Base-by-base conservation (phyloP, 1,140 invertebrate genomes). In the Bursaphelenchus mucronatus region DNA sequence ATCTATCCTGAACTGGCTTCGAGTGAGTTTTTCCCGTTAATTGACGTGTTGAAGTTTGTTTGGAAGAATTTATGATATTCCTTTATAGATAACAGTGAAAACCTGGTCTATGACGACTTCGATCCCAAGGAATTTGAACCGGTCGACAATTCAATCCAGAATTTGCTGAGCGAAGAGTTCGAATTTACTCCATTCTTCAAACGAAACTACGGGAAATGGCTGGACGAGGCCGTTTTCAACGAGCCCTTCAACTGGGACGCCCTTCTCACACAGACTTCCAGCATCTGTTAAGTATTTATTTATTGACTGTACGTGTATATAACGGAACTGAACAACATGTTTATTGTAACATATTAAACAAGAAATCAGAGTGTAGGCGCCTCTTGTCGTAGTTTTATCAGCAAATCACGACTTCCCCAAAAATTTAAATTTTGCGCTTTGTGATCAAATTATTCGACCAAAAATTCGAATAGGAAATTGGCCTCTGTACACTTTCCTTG, bases 201-300 rank as follows among this genome's bases (percentile, higher is more conserved):
- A 45, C 61, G 89, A 70, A 92, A 97, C 82, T 98, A 98, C 83
- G 90, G 94, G 79, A 81, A 90, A 10, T 99, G 95, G 95, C 83
- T 98, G 30, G 89, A 97, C 75, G 88, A 92, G 80, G 94, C 98
- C 85, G 95, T 99, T 5, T 96, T 91, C 82, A 88, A 90, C 76
- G 88, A 88, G 67, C 81, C 83, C 44, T 84, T 87, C 51, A 86
- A 87, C 75, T 87, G 87, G 87, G 86, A 88, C 41, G 62, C 13
- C n/a, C 15, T 71, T 13, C 44, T 64, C 49, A 41, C 11, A 39
- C 40, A 39, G 21, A 50, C 13, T 30, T 30, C 30, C 30, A 30
- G 30, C 30, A 30, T 30, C 30, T 30, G 30, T 30, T 30, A 30
- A 30, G 30, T 30, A 30, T 30, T 30, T 30, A 30, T 30, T 30